phyloP scores from a whole-genome alignment of 2,888 invertebrate species.

The Patella pellucida region DNA sequence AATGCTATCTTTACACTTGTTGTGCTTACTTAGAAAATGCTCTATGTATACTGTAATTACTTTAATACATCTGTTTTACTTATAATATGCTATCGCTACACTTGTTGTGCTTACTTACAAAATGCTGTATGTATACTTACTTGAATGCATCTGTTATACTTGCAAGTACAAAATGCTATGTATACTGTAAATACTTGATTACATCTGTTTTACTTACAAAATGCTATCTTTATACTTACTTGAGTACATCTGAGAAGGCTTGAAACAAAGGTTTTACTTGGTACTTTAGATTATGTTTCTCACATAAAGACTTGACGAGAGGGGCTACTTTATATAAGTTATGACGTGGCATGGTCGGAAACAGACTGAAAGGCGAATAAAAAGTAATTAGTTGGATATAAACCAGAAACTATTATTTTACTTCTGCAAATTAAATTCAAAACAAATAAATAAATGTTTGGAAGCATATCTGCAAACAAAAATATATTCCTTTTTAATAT shows the following conservation, averaged over 20 bases:
- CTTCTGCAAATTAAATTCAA: no score
- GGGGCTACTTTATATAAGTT: conserved; percentile 63
- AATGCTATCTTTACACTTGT: no score
- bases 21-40: no score
- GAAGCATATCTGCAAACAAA: no score
- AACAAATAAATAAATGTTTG: no score
- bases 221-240: conserved; percentile 40
- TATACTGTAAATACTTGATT: no score
- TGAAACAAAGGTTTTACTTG: conserved; percentile 53
- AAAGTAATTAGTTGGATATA: neutral
- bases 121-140: conserved; percentile 38
- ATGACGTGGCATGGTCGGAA: conserved; percentile 69
- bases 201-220: no score
- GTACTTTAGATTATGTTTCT: conserved; percentile 62
- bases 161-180: no score
- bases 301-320: conserved; percentile 60
- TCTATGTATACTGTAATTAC: conserved; percentile 47
- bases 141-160: conserved; percentile 54
- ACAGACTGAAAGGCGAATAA: conserved; percentile 56
- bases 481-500: no score
- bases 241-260: conserved; percentile 64
- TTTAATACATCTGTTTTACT: conserved; percentile 54
- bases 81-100: no score
- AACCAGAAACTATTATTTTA: no score
- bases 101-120: no score